phyloP scores from a whole-genome alignment of 2,888 invertebrate genomes.

The Oegoconia quadripuncta region DNA sequence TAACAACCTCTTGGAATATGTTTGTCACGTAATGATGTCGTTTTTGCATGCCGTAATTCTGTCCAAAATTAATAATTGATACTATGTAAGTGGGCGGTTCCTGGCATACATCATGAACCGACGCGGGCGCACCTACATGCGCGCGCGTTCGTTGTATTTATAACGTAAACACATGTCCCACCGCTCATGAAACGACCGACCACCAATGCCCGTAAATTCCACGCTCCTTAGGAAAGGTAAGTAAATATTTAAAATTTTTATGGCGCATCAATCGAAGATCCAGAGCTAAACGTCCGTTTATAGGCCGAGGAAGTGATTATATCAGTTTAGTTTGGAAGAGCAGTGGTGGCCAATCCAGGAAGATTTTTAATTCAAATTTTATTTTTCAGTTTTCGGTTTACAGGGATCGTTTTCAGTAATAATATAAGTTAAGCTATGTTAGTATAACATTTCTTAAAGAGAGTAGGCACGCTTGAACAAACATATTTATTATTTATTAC shows the following conservation, averaged over 20 bases:
- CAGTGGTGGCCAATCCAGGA: no score
- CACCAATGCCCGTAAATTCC: conserved; percentile 42
- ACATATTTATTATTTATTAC: no score
- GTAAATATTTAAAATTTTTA: conserved; percentile 24
- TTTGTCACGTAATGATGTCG: not conserved
- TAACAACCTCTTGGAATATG: no score
- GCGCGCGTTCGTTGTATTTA: conserved; percentile 52
- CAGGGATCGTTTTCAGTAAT: no score
- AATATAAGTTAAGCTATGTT: no score
- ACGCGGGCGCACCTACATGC: conserved; percentile 49
- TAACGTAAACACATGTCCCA: conserved; percentile 72
- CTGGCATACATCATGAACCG: conserved; percentile 60
- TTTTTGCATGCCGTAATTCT: not conserved
- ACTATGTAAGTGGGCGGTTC: conserved; percentile 56
- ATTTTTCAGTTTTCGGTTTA: no score
- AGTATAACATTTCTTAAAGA: no score
- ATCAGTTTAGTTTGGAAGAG: no score
- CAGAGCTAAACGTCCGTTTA: not conserved
- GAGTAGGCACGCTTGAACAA: no score
- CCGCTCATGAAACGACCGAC: conserved; percentile 39
- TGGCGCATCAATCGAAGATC: conserved; percentile 8
- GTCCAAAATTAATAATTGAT: conserved; percentile 4
- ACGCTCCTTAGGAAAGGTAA: conserved; percentile 15
- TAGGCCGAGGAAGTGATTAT: not conserved
- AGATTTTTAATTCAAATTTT: no score